Base-by-base conservation (phyloP, 92 coral and sea anemone species). In the Porites divaricata region DNA sequence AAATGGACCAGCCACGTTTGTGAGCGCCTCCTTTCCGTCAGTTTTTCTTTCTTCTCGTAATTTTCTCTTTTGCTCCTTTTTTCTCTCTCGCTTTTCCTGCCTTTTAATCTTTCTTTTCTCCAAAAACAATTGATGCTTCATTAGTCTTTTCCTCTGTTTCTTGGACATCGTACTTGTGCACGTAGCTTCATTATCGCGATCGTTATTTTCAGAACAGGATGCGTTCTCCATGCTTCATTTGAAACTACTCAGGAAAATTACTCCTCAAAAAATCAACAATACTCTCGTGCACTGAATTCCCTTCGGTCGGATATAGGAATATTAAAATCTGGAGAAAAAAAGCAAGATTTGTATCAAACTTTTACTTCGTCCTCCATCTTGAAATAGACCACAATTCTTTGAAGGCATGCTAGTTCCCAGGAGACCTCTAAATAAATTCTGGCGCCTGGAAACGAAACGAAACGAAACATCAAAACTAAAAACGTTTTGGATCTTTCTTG, bases 381-480 rank as follows among this genome's bases (percentile, higher is more conserved):
- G 87, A 64, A 88, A 57, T 71, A 12, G 70, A 92, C 96, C 94
- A 85, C 17, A 73, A 35, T 49, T 50, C 92, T 21, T 49, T 12
- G 88, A 8, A 35, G 41, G 74, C 76, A 8, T 59, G 25, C 88
- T 89, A 80, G 90, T 80, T 74, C 81, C 93, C 77, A 78, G 77
- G 51, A 73, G 75, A 59, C 41, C 90, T 63, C 84, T 75, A 76
- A 67, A 91, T 85, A 75, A 85, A 87, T 89, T 83, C 79, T 82
- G 64, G 78, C 91, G 90, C 98, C 91, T 94, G 95, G 95, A 79
- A 84, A 88, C 92, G 74, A 91, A 24, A 62, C 69, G 84, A 83
- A 88, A 91, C 88, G 83, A 70, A 14, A 6, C 65, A 67, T 17
- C 35, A 51, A 25, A 63, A 64, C 71, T 66, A 0, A 1, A n/a